Evolutionary conservation across 2,888 invertebrate genomes (phyloP), one percentile per base, ranked within the genome.

Genomic region (Volucella inflata): DNA sequence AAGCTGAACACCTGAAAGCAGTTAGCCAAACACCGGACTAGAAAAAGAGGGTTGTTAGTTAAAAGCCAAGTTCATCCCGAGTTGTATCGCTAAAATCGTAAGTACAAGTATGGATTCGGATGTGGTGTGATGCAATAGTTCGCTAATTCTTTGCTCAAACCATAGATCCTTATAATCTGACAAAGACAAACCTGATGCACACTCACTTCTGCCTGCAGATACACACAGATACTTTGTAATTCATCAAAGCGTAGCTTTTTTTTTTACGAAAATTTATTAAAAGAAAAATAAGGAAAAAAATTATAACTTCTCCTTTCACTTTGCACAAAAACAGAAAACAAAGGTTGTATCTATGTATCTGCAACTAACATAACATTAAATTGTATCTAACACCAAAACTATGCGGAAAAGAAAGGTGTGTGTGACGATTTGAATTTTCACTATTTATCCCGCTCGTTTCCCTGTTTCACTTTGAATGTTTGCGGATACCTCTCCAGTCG

Each of bases 401-500:
- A 84, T 84, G 84, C 75, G 84, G 84, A 84, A 84, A 79, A 84
- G 84, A 84, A 84, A 84, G 79, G 75, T 84, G 71, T 76, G 30
- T 30, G 67, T 75, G 55, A 75, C 57, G 60, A 84, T 76, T 79
- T 84, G 51, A 74, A 79, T 75, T 59, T 71, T 6, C 14, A 14
- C 14, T 1, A n/a, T 30, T 14, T 30, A 1, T 36, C 14, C 53
- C 40, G n/a, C 16, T 40, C 57, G 10, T 44, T 48, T 3, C 16
- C 17, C 3, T 10, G 10, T 16, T 16, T 42, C 10, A 40, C 44
- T 42, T 16, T 3, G 10, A 2, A 50, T 3, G 48, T 16, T 16
- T 9, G 17, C 50, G 50, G 11, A 16, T 17, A 16, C 30, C 30
- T 40, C n/a, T 71, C 12, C 51, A 65, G 40, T 55, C 42, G 12